Conservation (phyloP, 2,113 vertebrate genomes). For the Siniperca chuatsi region DNA sequence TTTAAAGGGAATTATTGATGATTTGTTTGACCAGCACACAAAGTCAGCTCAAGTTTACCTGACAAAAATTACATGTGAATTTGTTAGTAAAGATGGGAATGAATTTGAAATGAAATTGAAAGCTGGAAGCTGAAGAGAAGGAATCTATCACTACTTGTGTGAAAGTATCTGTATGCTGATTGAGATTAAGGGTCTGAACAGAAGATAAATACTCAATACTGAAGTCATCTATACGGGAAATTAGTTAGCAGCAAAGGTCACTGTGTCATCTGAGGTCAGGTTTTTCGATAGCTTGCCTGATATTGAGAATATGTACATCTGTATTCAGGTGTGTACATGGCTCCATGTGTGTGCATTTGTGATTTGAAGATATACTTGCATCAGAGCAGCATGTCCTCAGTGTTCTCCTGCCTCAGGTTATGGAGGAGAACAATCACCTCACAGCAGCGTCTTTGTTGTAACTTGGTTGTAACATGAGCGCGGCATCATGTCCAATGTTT, state of each 20-base stretch:
- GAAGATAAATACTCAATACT: not conserved
- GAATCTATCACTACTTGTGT: not conserved
- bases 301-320: not conserved
- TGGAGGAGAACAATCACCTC: not conserved
- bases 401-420: constrained; percentile 35
- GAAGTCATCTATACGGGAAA: not conserved
- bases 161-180: not conserved
- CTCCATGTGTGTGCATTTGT: not conserved
- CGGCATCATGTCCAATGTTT: constrained; percentile 4
- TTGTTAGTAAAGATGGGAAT: not conserved
- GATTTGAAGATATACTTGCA: constrained; percentile 4
- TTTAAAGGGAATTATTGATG: constrained; percentile 59
- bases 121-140: constrained; percentile 9
- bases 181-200: not conserved
- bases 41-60: constrained; percentile 5
- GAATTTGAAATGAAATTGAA: constrained; percentile 1
- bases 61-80: not conserved
- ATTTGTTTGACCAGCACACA: constrained; percentile 10
- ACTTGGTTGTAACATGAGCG: constrained; percentile 1
- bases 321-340: not conserved
- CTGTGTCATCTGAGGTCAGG: not conserved
- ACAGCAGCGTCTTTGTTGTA: not conserved
- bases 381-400: not conserved
- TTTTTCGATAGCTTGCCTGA: not conserved
- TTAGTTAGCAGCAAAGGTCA: not conserved